phyloP scores from a whole-genome alignment of 2,888 invertebrate genomes.

The Erebia aethiops region DNA sequence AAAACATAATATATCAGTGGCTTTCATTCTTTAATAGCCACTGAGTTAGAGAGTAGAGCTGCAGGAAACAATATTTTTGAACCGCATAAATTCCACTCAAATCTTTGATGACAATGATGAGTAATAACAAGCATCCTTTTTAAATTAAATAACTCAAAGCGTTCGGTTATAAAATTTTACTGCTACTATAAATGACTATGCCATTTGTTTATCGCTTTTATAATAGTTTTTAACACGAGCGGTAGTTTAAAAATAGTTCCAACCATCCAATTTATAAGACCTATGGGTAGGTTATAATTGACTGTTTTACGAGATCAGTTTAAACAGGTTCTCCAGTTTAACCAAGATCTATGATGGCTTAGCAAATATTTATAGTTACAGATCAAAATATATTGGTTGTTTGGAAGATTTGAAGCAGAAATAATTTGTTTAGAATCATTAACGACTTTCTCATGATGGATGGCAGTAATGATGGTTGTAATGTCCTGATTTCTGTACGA shows the following conservation, averaged over 20 bases:
- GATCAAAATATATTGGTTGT: slow-evolving; percentile 50
- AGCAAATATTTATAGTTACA: slow-evolving; percentile 39
- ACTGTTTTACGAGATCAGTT: slow-evolving; percentile 37
- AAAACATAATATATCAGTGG: too few relatives aligned
- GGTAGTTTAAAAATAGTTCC: slow-evolving; percentile 58
- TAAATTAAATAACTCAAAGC: slow-evolving; percentile 57
- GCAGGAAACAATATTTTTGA: neutral
- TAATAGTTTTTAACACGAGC: slow-evolving; percentile 67
- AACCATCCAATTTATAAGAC: slow-evolving; percentile 45
- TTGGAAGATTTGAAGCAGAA: slow-evolving; percentile 55
- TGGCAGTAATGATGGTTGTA: slow-evolving; percentile 48
- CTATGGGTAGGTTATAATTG: slow-evolving; percentile 22
- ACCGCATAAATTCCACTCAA: slow-evolving; percentile 19
- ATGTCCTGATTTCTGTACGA: slow-evolving; percentile 41
- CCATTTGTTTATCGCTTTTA: slow-evolving; percentile 70
- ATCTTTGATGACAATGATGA: slow-evolving; percentile 71
- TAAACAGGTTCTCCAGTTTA: slow-evolving; percentile 48
- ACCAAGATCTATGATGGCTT: slow-evolving; percentile 38
- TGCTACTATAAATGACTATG: slow-evolving; percentile 64
- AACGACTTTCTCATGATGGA: slow-evolving; percentile 65
- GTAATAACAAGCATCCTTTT: slow-evolving; percentile 69
- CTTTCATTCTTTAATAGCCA: neutral
- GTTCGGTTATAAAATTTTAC: slow-evolving; percentile 65
- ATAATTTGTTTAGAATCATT: slow-evolving; percentile 67
- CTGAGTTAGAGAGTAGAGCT: neutral